Percentiles rank a stretch among this genome's conserved stretches.
phyloP scores from a whole-genome alignment of 2,888 invertebrate genomes.

The Nemurella pictetii region DNA sequence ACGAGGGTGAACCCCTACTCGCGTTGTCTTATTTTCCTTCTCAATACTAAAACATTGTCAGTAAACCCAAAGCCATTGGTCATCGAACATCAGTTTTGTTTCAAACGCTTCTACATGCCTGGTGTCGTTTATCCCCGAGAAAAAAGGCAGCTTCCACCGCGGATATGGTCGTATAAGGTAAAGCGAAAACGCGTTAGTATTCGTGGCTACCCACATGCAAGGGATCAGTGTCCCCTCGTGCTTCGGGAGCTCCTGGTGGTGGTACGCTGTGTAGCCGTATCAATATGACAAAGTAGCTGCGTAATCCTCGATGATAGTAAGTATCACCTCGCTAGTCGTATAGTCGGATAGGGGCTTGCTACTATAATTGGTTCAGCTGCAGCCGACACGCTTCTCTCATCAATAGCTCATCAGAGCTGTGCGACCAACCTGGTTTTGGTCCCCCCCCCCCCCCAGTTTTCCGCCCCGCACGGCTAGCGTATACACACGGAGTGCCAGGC shows the following conservation, averaged over 20 bases:
- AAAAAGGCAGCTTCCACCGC: background rate
- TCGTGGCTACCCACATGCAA: background rate
- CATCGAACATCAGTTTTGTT: background rate
- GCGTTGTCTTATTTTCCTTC: background rate
- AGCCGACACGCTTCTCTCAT: constrained; percentile 63
- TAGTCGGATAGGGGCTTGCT: constrained; percentile 48
- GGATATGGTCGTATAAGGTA: background rate
- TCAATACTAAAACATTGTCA: background rate
- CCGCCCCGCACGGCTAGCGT: constrained; percentile 7
- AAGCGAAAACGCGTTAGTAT: background rate
- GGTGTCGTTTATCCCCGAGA: background rate
- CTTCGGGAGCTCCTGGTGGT: no score
- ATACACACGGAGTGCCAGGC: background rate
- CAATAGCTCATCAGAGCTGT: constrained; percentile 61
- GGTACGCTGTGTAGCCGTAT: constrained; percentile 50
- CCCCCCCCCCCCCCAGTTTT: constrained; percentile 44
- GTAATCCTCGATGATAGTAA: constrained; percentile 43
- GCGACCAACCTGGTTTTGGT: constrained; percentile 47
- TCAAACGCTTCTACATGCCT: background rate
- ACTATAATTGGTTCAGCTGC: constrained; percentile 67
- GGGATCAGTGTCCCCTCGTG: background rate
- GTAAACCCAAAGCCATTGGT: constrained; percentile 1
- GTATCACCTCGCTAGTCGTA: constrained; percentile 33
- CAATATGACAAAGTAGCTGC: constrained; percentile 54
- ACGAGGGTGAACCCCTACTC: background rate